Conservation (phyloP, 2,888 invertebrate species). For the Campoplex capitator region DNA sequence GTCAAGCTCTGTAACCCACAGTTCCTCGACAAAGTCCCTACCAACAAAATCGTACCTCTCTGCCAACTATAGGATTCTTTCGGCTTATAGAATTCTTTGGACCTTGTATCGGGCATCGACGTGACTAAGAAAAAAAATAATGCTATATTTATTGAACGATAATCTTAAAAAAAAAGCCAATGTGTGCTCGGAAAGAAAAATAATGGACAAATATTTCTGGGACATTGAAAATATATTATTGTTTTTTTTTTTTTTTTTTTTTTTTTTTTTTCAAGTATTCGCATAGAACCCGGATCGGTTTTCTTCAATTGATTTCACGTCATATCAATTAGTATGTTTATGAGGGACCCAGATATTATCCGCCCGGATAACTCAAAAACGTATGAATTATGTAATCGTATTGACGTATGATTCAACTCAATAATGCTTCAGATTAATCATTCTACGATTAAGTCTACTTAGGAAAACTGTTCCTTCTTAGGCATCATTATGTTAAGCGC, state of each 20-base stretch:
- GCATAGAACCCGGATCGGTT: neutral
- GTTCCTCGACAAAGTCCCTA: constrained; percentile 37
- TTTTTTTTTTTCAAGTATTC: neutral
- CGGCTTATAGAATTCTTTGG: constrained; percentile 7
- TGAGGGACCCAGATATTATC: no score
- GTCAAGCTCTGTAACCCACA: constrained; percentile 78
- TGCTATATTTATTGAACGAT: neutral
- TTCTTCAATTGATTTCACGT: neutral
- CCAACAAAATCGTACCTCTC: constrained; percentile 21
- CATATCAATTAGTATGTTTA: neutral
- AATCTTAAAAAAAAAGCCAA: neutral
- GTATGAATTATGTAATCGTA: neutral
- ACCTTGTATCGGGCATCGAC: no score
- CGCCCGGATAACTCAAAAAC: neutral
- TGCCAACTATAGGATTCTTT: constrained; percentile 24
- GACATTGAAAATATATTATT: neutral
- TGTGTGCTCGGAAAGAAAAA: neutral
- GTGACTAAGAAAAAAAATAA: no score
- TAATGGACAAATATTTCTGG: neutral
- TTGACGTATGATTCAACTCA: constrained; percentile 13
- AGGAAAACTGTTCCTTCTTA: constrained; percentile 75
- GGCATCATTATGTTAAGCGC: constrained; percentile 81
- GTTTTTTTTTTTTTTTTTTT: neutral
- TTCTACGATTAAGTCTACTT: constrained; percentile 47
- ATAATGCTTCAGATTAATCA: constrained; percentile 45